Evolutionary conservation across 2,113 vertebrate species (phyloP).

Genomic region (Beaufortia kweichowensis): DNA sequence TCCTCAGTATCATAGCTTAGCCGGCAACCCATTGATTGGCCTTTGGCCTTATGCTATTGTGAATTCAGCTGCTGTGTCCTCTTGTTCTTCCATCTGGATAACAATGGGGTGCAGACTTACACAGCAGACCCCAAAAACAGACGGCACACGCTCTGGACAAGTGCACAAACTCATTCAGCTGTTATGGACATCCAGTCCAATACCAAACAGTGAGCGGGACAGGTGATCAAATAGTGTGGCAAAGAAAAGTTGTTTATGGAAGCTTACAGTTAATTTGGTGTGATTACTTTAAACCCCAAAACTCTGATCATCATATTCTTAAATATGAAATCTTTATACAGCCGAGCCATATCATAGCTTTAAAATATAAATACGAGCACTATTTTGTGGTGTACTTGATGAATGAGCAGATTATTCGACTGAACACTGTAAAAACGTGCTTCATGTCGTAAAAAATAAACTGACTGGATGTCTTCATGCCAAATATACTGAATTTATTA

Average conservation of each 20-base stretch:
- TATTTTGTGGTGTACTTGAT: too few species aligned
- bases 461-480: too few species aligned
- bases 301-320: not conserved
- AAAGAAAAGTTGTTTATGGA: not conserved
- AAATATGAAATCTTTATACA: not conserved
- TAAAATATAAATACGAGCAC: not conserved
- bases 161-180: constrained; percentile 2
- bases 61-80: constrained; percentile 62
- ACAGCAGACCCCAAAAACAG: constrained; percentile 15
- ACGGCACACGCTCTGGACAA: not conserved
- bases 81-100: constrained; percentile 41
- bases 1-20: constrained; percentile 55
- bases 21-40: constrained; percentile 61
- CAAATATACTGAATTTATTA: too few species aligned
- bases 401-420: not conserved
- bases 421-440: not conserved
- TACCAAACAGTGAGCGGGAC: not conserved
- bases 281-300: not conserved
- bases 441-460: too few species aligned
- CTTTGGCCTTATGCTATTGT: constrained; percentile 68
- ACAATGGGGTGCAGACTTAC: constrained; percentile 35
- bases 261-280: not conserved
- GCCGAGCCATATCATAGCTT: not conserved
- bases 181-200: constrained; percentile 2
- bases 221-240: not conserved